Conservation (phyloP, 1,140 invertebrate genomes). For the Drosophila littoralis region DNA sequence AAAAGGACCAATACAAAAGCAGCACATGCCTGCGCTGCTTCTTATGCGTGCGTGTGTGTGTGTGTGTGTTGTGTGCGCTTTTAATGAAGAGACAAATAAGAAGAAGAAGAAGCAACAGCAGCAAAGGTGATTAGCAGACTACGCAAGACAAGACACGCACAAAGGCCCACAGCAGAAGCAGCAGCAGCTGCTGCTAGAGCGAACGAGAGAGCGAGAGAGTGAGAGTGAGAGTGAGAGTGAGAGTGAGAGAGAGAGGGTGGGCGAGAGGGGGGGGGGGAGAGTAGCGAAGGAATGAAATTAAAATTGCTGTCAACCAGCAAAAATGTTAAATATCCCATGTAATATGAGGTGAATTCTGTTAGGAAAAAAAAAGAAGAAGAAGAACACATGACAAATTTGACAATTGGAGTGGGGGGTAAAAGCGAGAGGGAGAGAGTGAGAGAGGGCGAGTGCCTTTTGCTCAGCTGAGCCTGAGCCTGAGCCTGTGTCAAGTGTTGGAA, state of each 20-base stretch:
- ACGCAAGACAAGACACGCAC: slow-evolving; percentile 1
- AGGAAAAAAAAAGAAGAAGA: neutral
- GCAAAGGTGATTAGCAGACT: slow-evolving; percentile 31
- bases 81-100: slow-evolving; percentile 43
- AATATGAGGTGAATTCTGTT: slow-evolving; percentile 33
- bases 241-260: neutral
- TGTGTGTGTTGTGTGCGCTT: slow-evolving; percentile 12
- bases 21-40: neutral
- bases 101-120: slow-evolving; percentile 7
- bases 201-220: no score
- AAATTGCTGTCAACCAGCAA: slow-evolving; percentile 26
- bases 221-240: neutral
- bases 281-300: neutral
- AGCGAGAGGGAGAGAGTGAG: neutral
- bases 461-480: neutral
- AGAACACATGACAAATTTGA: slow-evolving; percentile 13
- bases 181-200: neutral
- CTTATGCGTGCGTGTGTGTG: neutral
- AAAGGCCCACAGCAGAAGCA: no score
- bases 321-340: slow-evolving; percentile 37
- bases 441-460: no score
- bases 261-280: neutral
- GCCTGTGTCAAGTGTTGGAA: neutral
- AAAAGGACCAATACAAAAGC: slow-evolving; percentile 36
- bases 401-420: neutral